Conservation (phyloP, 2,113 vertebrate species). For the Melanocharis versteri region DNA sequence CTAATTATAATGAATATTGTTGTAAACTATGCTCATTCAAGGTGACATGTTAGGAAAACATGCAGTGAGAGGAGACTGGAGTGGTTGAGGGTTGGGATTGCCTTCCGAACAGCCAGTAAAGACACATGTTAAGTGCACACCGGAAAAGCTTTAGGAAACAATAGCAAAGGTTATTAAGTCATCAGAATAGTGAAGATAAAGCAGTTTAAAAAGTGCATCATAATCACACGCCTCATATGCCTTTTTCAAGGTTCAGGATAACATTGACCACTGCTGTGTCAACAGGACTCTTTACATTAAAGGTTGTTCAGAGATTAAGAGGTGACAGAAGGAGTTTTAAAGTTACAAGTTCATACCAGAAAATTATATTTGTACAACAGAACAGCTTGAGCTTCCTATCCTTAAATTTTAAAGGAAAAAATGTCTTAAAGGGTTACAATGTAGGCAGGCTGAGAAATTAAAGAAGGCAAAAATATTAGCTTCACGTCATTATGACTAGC, state of each 20-base stretch:
- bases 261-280: background rate
- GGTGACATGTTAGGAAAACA: background rate
- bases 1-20: background rate
- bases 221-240: background rate
- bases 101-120: background rate
- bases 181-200: background rate
- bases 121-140: background rate
- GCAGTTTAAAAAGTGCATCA: background rate
- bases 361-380: background rate
- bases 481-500: rapidly evolving
- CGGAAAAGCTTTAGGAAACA: background rate
- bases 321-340: background rate
- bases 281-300: background rate
- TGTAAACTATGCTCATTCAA: background rate
- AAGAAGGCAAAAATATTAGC: background rate
- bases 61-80: background rate
- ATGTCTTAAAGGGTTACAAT: background rate
- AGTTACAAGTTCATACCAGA: background rate
- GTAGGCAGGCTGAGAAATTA: background rate
- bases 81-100: background rate
- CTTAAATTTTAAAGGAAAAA: background rate
- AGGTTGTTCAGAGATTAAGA: background rate
- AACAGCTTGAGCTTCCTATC: background rate
- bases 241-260: background rate
- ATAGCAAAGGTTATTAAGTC: background rate